phyloP scores from a whole-genome alignment of 2,797 vertebrate genomes.

The Ciconia nigra region DNA sequence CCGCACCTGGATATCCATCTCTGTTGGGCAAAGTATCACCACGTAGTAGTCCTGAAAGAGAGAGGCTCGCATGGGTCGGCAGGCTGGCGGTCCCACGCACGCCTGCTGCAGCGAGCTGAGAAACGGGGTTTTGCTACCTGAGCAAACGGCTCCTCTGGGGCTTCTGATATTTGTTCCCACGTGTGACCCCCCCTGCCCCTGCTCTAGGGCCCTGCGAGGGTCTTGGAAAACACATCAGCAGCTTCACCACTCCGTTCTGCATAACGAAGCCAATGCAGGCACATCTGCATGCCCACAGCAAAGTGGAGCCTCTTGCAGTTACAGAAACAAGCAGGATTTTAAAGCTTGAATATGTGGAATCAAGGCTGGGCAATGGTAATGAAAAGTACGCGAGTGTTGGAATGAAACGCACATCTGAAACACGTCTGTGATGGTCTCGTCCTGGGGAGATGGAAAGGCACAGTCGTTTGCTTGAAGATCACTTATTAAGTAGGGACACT shows the following conservation, averaged over 20 bases:
- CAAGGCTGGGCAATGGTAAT: not conserved
- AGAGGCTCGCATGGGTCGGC: not conserved
- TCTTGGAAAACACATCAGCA: not conserved
- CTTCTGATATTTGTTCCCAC: not conserved
- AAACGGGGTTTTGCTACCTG: not conserved
- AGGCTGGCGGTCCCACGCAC: fast-evolving
- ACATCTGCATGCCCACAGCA: not conserved
- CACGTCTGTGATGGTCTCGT: not conserved
- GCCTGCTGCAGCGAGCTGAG: not conserved
- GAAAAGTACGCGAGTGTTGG: not conserved
- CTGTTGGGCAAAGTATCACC: conserved; percentile 92
- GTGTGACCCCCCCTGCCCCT: no score
- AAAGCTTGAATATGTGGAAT: not conserved
- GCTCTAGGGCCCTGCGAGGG: not conserved
- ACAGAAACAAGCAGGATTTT: not conserved
- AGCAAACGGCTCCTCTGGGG: not conserved
- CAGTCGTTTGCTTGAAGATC: not conserved
- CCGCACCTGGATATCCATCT: conserved; percentile 93
- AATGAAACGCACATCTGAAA: not conserved
- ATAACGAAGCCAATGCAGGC: not conserved
- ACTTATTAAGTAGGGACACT: not conserved
- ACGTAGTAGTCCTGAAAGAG: conserved; percentile 90
- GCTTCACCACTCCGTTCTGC: not conserved
- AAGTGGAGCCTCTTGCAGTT: not conserved
- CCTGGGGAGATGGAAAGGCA: not conserved